These are phyloP conservation scores for Notolabrus celidotus DNA, from an alignment of 2,797 vertebrate genomes.

Conservation along the genomic window DNA sequence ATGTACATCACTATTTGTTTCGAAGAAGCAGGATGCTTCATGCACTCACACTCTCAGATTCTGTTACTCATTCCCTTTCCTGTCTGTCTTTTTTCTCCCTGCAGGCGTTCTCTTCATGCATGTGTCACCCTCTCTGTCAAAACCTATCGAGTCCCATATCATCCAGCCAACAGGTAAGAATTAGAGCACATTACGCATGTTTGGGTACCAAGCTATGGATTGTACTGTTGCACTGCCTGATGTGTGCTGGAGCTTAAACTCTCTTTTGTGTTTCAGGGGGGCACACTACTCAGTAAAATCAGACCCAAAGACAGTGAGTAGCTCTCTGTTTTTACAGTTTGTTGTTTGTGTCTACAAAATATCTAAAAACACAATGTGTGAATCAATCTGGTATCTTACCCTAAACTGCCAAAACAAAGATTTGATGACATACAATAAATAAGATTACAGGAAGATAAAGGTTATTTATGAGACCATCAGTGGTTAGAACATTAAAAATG, in stretches of 20 bases:
- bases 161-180: conserved; percentile 33
- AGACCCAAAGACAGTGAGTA: conserved; percentile 49
- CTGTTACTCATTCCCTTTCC: neutral
- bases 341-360: too few relatives aligned
- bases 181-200: neutral
- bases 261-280: conserved; percentile 47
- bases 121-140: conserved; percentile 5
- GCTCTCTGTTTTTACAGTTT: neutral
- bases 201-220: neutral
- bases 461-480: too few relatives aligned
- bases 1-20: neutral
- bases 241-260: neutral
- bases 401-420: too few relatives aligned
- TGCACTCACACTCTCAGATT: conserved; percentile 18
- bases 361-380: too few relatives aligned
- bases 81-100: neutral
- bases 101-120: conserved; percentile 34
- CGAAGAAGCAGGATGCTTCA: neutral
- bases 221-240: too few relatives aligned
- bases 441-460: too few relatives aligned
- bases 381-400: too few relatives aligned
- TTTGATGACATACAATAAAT: too few relatives aligned
- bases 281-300: conserved; percentile 1
- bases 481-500: neutral
- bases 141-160: conserved; percentile 33